Conservation (phyloP, 2,797 vertebrate genomes). For the Cirrhinus mrigala region DNA sequence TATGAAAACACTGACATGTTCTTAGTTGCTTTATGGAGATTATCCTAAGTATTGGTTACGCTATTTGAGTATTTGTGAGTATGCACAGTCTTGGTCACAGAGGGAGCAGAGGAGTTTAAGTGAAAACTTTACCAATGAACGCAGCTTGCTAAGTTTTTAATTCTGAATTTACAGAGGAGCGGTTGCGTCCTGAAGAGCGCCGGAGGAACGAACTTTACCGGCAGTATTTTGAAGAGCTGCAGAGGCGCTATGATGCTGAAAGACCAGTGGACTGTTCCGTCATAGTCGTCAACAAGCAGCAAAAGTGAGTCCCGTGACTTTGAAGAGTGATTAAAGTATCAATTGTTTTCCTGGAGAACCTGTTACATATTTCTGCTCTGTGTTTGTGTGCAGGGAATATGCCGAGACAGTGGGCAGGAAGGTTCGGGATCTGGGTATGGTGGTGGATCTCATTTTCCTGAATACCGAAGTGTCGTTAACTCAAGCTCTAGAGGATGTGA, state of each 20-base stretch:
- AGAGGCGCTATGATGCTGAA: conserved; percentile 91
- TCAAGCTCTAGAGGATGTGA: conserved; percentile 95
- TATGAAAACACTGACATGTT: neutral
- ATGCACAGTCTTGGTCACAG: neutral
- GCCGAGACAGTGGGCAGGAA: conserved; percentile 96
- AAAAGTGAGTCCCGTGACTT: conserved; percentile 85
- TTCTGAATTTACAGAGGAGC: conserved; percentile 35
- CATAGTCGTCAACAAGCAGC: conserved; percentile 96
- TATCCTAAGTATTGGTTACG: neutral
- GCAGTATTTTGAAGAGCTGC: conserved; percentile 96
- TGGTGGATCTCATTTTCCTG: conserved; percentile 98
- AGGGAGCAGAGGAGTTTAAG: neutral
- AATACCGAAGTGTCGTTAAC: conserved; percentile 97
- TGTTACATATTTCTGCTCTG: neutral
- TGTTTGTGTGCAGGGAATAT: conserved; percentile 84
- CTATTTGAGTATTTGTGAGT: neutral
- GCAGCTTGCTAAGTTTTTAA: neutral
- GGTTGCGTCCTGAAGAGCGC: conserved; percentile 77
- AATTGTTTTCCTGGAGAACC: neutral
- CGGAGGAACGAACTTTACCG: conserved; percentile 93
- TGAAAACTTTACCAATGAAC: neutral
- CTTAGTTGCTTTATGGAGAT: neutral
- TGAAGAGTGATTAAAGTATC: neutral
- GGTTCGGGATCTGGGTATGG: conserved; percentile 95
- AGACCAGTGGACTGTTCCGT: conserved; percentile 97